Conservation (phyloP, 2,888 invertebrate species). For the Stictocephala bisonia region DNA sequence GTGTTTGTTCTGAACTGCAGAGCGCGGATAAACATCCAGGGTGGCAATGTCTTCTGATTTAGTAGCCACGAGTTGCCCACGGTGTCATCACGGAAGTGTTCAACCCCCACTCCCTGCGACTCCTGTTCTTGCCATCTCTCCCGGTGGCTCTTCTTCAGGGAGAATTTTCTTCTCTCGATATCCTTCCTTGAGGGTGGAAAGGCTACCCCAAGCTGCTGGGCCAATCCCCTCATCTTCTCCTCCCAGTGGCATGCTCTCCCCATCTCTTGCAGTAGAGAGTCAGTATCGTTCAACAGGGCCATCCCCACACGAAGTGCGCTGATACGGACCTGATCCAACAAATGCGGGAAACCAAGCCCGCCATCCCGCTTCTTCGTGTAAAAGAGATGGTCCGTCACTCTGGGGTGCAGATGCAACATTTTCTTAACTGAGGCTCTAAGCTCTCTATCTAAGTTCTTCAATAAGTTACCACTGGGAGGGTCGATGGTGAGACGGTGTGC, state of each 20-base stretch:
- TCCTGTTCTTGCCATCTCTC: not conserved
- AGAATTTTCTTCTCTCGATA: not conserved
- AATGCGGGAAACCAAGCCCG: not conserved
- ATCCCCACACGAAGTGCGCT: not conserved
- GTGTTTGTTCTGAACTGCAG: not conserved
- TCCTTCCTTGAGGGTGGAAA: not conserved
- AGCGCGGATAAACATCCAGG: not conserved
- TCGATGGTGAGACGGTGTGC: slow-evolving; percentile 11
- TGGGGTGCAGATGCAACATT: not conserved
- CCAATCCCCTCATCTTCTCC: not conserved
- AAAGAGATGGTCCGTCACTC: not conserved
- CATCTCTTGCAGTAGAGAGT: slow-evolving; percentile 16
- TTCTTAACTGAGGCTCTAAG: not conserved
- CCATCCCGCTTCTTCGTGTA: slow-evolving; percentile 19
- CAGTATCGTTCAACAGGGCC: not conserved
- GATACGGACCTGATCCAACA: slow-evolving; percentile 10
- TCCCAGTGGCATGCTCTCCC: not conserved
- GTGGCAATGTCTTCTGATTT: not conserved
- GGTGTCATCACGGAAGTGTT: not conserved
- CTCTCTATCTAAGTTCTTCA: not conserved
- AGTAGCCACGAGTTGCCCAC: slow-evolving; percentile 21
- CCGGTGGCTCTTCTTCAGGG: not conserved
- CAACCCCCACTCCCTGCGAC: not conserved
- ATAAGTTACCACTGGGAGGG: not conserved
- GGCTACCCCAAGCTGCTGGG: not conserved